Base-by-base conservation (phyloP, 53 echinoderm and acorn worm species). In the Arbacia lixula region DNA sequence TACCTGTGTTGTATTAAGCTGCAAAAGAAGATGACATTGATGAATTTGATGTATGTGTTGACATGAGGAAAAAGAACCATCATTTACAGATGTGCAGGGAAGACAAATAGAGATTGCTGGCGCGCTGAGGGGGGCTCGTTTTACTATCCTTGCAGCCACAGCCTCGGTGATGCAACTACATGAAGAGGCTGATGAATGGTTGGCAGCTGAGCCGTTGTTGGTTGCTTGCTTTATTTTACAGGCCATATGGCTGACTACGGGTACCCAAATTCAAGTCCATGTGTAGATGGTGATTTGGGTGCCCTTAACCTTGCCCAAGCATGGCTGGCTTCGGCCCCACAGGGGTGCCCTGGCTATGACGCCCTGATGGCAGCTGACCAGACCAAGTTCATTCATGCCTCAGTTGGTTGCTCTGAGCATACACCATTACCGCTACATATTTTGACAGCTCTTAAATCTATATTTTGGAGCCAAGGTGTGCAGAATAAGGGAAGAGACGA, bases 51-150 rank as follows among this genome's bases (percentile, higher is more conserved):
- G 82, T 64, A 52, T 63, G 62, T 81, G 82, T 81, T 43, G 82
- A 81, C 82, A 81, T 81, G 82, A 81, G 82, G 82, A 63, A 81
- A 81, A 81, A 81, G 82, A 63, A 81, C 82, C 82, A 63, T 81
- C 82, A 81, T 81, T 79, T 79, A 79, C 79, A 79, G 79, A 43
- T 81, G 82, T 81, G 82, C 82, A 81, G 82, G 79, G 82, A 62
- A 81, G 82, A 81, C 82, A 81, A 63, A 81, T 19, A 81, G 60
- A 40, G 64, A 81, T 46, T 81, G 74, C 74, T 53, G 82, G 35
- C 63, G 63, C 64, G 82, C 63, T 40, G 49, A 19, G 79, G 79
- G 79, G 79, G 46, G 38, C 79, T 75, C 56, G 72, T 76, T 53
- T 46, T 42, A 60, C 79, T 60, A 79, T 41, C 46, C 79, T 60